A percentile compares a stretch with the other conserved stretches of the same genome.
Evolutionary conservation across 2,888 invertebrate species (phyloP).

Genomic region (Pyrocoelia pectoralis): DNA sequence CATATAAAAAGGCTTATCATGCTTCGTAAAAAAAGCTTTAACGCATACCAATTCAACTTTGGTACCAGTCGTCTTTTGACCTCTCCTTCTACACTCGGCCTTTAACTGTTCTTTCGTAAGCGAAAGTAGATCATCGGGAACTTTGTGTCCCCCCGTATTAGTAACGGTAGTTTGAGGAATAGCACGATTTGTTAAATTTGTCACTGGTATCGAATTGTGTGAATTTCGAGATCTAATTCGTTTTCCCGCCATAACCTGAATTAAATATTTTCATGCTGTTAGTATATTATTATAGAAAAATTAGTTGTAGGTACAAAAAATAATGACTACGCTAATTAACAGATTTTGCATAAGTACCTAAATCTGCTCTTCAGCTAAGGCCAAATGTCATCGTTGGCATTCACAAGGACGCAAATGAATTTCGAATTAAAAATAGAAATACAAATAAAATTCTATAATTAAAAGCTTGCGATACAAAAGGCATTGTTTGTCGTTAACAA

Average conservation of each 20-base stretch:
- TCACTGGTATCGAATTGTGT: slow-evolving; percentile 36
- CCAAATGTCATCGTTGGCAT: background rate
- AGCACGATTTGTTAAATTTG: slow-evolving; percentile 35
- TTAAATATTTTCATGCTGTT: slow-evolving; percentile 30
- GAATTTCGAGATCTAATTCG: slow-evolving; percentile 37
- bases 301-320: too few relatives aligned
- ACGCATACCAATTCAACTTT: slow-evolving; percentile 73
- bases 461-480: background rate
- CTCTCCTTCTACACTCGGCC: slow-evolving; percentile 72
- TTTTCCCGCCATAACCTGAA: slow-evolving; percentile 35
- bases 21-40: slow-evolving; percentile 19
- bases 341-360: too few relatives aligned
- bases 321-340: too few relatives aligned
- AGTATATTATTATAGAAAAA: slow-evolving; percentile 19
- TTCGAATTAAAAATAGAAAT: background rate
- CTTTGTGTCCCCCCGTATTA: slow-evolving; percentile 38
- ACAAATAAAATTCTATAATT: background rate
- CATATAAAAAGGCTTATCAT: slow-evolving; percentile 17
- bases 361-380: background rate
- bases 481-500: background rate
- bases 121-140: slow-evolving; percentile 61
- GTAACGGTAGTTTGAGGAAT: slow-evolving; percentile 27
- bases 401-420: background rate
- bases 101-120: slow-evolving; percentile 76
- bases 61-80: slow-evolving; percentile 74